A percentile compares a stretch with the other conserved stretches of the same genome.
Conservation (phyloP, 2,888 invertebrate species). For the Dorcus hopei region DNA sequence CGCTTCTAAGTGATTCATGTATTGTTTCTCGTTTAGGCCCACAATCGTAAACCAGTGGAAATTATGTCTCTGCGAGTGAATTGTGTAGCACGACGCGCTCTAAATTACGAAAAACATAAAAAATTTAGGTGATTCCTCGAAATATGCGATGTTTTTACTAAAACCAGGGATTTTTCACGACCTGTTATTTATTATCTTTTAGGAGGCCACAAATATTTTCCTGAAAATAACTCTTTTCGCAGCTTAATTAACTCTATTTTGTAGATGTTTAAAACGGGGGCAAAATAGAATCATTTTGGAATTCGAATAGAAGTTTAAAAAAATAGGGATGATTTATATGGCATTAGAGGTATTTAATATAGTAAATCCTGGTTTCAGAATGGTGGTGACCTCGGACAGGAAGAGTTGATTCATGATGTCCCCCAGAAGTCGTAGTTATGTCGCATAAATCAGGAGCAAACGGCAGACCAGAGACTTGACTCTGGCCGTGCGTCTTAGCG, state of each 20-base stretch:
- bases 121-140: constrained; percentile 25
- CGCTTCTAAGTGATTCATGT: constrained; percentile 48
- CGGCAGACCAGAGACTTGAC: constrained; percentile 38
- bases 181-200: not conserved
- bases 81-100: constrained; percentile 23
- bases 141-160: constrained; percentile 18
- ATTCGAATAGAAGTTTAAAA: too few relatives aligned
- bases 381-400: constrained; percentile 31
- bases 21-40: constrained; percentile 49
- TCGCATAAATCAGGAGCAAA: constrained; percentile 41
- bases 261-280: too few relatives aligned
- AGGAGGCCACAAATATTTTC: too few relatives aligned
- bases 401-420: constrained; percentile 42
- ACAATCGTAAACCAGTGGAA: constrained; percentile 48
- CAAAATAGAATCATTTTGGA: too few relatives aligned
- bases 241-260: too few relatives aligned
- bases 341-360: constrained; percentile 25
- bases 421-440: constrained; percentile 39
- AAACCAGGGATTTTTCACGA: constrained; percentile 14
- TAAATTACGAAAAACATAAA: constrained; percentile 28
- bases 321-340: constrained; percentile 15
- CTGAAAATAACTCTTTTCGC: too few relatives aligned
- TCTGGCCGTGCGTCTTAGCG: constrained; percentile 32
- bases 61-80: constrained; percentile 45
- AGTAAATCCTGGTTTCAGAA: constrained; percentile 23